phyloP scores from a whole-genome alignment of 1,140 invertebrate genomes.

The Papilio aristodemus region DNA sequence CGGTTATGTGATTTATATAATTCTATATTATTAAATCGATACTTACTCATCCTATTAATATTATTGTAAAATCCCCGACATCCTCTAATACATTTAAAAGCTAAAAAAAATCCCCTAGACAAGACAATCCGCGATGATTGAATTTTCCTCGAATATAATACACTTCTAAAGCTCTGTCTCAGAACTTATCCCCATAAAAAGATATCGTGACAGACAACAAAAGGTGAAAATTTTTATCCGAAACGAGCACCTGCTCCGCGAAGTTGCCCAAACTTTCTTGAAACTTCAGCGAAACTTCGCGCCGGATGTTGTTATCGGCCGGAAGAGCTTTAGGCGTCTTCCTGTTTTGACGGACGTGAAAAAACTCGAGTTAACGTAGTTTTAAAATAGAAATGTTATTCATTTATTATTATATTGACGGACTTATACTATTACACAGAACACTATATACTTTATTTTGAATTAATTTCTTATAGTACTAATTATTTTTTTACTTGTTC shows the following conservation, averaged over 20 bases:
- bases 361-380: slow-evolving; percentile 28
- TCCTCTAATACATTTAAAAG: too few species aligned
- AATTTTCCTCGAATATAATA: slow-evolving; percentile 29
- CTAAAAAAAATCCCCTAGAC: not conserved
- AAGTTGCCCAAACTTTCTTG: slow-evolving; percentile 55
- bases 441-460: not conserved
- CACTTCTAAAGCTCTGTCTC: slow-evolving; percentile 37
- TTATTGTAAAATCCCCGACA: too few species aligned
- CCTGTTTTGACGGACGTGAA: slow-evolving; percentile 31
- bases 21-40: too few species aligned
- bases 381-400: slow-evolving; percentile 23
- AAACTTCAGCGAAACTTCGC: slow-evolving; percentile 55
- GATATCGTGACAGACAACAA: slow-evolving; percentile 49
- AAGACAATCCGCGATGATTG: slow-evolving; percentile 19
- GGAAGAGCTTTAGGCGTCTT: slow-evolving; percentile 53
- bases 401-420: slow-evolving; percentile 13
- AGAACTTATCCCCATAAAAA: slow-evolving; percentile 52
- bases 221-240: slow-evolving; percentile 65
- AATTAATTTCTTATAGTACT: not conserved
- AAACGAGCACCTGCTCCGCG: slow-evolving; percentile 55
- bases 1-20: too few species aligned
- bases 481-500: too few species aligned
- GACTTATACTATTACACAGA: not conserved
- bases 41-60: too few species aligned
- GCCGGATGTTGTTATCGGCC: slow-evolving; percentile 52